Evolutionary conservation across 2,888 invertebrate species (phyloP).

Genomic region (Rhopalosiphum nymphaeae): DNA sequence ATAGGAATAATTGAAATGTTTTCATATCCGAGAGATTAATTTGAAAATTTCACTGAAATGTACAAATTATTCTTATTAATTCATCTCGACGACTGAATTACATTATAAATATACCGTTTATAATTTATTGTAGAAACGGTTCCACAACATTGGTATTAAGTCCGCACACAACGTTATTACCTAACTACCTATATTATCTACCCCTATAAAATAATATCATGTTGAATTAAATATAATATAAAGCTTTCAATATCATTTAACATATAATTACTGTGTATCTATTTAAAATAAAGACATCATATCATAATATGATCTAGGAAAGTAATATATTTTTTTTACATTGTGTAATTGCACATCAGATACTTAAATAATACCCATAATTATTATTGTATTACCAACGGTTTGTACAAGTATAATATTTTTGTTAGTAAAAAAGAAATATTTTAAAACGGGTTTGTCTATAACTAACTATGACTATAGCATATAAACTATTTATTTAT

Average conservation of each 20-base stretch:
- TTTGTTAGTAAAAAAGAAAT: neutral
- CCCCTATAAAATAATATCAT: neutral
- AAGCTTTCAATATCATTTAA: neutral
- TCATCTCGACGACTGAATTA: neutral
- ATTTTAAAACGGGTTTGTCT: neutral
- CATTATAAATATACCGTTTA: neutral
- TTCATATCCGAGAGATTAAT: conserved; percentile 14
- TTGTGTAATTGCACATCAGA: neutral
- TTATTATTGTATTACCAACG: neutral
- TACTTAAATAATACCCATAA: neutral
- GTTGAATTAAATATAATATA: neutral
- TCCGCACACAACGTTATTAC: neutral
- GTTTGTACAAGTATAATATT: neutral
- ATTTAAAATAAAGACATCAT: neutral
- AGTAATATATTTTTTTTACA: neutral
- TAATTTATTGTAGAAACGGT: neutral
- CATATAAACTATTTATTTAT: neutral
- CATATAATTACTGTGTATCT: neutral
- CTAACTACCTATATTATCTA: neutral
- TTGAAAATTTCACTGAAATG: conserved; percentile 7
- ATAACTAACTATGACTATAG: neutral
- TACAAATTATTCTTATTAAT: conserved; percentile 14
- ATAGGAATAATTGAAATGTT: conserved; percentile 39
- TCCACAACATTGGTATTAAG: neutral
- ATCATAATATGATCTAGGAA: neutral